A percentile compares a stretch with the other conserved stretches of the same genome.
phyloP scores from a whole-genome alignment of 2,113 vertebrate species.

The Tachuris rubrigastra region DNA sequence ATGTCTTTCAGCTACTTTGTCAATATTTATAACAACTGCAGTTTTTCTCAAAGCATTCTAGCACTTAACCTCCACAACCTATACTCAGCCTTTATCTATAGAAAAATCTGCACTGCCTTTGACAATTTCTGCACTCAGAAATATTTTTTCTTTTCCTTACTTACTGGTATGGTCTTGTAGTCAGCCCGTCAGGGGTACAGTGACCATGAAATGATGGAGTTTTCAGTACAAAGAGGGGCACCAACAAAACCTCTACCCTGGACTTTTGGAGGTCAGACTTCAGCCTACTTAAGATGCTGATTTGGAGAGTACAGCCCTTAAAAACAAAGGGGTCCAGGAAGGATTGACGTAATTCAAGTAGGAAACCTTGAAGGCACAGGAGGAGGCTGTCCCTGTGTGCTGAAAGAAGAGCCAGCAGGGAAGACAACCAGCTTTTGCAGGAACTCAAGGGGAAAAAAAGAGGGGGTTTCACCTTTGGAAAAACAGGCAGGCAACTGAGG shows the following conservation, averaged over 20 bases:
- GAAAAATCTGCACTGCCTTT: neutral
- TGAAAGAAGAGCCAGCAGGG: neutral
- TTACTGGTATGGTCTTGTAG: neutral
- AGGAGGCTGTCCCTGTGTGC: neutral
- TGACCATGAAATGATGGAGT: neutral
- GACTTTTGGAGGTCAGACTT: neutral
- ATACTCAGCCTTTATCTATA: neutral
- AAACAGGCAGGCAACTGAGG: neutral
- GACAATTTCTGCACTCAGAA: neutral
- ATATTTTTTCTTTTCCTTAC: neutral
- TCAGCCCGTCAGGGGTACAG: neutral
- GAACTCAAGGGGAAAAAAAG: neutral
- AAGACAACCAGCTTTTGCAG: neutral
- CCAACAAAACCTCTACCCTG: neutral
- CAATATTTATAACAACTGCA: neutral
- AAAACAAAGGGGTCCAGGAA: neutral
- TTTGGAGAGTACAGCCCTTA: neutral
- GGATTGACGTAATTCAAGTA: neutral
- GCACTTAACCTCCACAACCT: neutral
- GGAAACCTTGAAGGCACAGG: neutral
- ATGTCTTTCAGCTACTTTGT: slow-evolving; percentile 18
- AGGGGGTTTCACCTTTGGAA: neutral
- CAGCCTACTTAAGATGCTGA: neutral
- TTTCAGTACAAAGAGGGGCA: neutral
- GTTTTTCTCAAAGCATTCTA: neutral